Base-by-base conservation (phyloP, 2,797 vertebrate species). In the Chaetodon trifasciatus region DNA sequence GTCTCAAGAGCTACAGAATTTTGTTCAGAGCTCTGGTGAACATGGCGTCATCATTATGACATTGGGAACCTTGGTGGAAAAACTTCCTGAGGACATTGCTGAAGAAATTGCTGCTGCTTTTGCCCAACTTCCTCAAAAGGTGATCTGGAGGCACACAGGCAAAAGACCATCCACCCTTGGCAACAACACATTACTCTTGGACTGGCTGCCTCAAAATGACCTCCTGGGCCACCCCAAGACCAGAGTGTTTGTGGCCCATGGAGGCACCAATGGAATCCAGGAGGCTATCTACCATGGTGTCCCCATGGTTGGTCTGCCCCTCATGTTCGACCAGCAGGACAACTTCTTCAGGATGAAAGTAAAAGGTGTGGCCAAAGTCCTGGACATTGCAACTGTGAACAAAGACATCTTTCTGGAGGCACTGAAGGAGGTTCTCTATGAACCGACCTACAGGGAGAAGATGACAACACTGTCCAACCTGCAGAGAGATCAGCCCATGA, bases 21-120 rank as follows among this genome's bases (percentile, higher is more conserved):
- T 93, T 70, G 86, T 87, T 9, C 86, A 91, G 64, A 92, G 89
- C 12, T 91, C 92, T 0, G 91, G 91, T 6, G 90, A 94, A 53
- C 93, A 93, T n/a, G 93, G 92, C 0, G 8, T 93, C 65, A 89
- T 94, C 8, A 4, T 96, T 16, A 95, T 93, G 93, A 89, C 92
- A 3, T 23, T 93, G 63, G 93, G 93, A 16, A 89, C 91, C 0
- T 56, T 93, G 32, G 91, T 94, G 17, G 74, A 11, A 12, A 40
- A 83, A 5, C 92, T 94, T 47, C 93, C 92, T 0, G 89, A 88
- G 1, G 92, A 93, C 28, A 32, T 93, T 0, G 0, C 78, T 1
- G 89, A 94, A 56, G 83, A 87, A 1, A 91, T 94, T 12, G 93
- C 91, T 0, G 87, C 89, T 16, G 91, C 91, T 35, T 94, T 93